Evolutionary conservation across 92 coral and sea anemone species (phyloP), one percentile per base, ranked within the genome.

Genomic region (Nematostella vectensis): DNA sequence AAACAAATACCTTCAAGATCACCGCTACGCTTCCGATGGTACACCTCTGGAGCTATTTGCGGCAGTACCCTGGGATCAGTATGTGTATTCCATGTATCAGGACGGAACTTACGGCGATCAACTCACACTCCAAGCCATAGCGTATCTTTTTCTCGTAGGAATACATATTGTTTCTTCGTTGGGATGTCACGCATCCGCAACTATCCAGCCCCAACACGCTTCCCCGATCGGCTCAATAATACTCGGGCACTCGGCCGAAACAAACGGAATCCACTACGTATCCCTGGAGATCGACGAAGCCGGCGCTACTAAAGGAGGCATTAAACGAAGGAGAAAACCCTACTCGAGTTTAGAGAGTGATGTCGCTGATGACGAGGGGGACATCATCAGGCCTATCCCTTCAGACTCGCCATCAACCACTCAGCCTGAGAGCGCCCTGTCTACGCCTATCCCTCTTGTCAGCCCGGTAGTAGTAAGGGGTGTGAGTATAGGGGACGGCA

Each of bases 91-190:
- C 25, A 72, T 63, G 72, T 57, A 43, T 11, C 22, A 28, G 36
- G 47, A 63, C 52, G 68, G 73, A 13, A 65, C 80, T 31, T 27
- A 47, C 33, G 69, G 72, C 20, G 74, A 65, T 47, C 80, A 73
- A 28, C 29, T 73, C 24, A 73, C 73, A 3, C 49, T 73, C 29
- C 80, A 73, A 65, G 72, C 79, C 15, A 54, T 47, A 28, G 55
- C 65, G 15, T 39, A 70, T 39, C 2, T 72, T 27, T 72, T 36
- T 31, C 25, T 20, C n/a, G 47, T 61, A 22, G 65, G 29, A 21
- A 4, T 57, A 4, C 6, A 3, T 13, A 31, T 67, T 17, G 31
- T 45, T 29, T 56, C 74, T 13, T 39, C 74, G 23, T 51, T 48
- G 29, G 74, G 74, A 4, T 4, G 17, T 17, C 17, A 45, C 18